A percentile compares a stretch with the other conserved stretches of the same genome.
phyloP scores from a whole-genome alignment of 23 tunicate species.

The Corella eumyota region DNA sequence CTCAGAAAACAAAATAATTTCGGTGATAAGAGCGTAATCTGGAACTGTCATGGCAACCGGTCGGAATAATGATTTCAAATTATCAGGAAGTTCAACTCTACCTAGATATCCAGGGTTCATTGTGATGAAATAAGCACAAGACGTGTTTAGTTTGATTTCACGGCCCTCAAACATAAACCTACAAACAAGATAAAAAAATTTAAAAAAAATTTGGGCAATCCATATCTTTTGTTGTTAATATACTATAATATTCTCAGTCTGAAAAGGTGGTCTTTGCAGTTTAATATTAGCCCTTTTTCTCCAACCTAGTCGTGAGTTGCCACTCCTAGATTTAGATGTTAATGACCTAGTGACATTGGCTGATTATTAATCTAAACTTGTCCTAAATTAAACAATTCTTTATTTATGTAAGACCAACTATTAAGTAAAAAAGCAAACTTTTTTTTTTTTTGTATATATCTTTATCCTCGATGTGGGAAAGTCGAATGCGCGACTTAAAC shows the following conservation, averaged over 20 bases:
- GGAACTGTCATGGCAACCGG: slow-evolving; percentile 97
- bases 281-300: too few relatives aligned
- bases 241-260: background rate
- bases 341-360: too few relatives aligned
- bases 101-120: slow-evolving; percentile 94
- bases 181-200: background rate
- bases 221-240: background rate
- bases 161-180: slow-evolving; percentile 90
- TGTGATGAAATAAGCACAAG: slow-evolving; percentile 96
- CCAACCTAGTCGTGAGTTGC: too few relatives aligned
- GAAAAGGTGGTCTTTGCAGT: too few relatives aligned
- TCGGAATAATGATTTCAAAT: slow-evolving; percentile 89
- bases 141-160: slow-evolving; percentile 69
- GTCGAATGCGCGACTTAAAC: too few relatives aligned
- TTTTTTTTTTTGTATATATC: too few relatives aligned
- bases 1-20: slow-evolving; percentile 85
- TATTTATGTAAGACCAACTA: too few relatives aligned
- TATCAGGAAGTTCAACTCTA: slow-evolving; percentile 89
- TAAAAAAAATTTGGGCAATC: background rate
- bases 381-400: too few relatives aligned
- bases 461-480: too few relatives aligned
- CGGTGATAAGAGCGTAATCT: slow-evolving; percentile 82
- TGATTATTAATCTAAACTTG: too few relatives aligned
- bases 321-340: too few relatives aligned
- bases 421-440: too few relatives aligned